These are phyloP conservation scores for Spialia ferax DNA, from an alignment of 2,888 invertebrate genomes.

Conservation along the genomic window DNA sequence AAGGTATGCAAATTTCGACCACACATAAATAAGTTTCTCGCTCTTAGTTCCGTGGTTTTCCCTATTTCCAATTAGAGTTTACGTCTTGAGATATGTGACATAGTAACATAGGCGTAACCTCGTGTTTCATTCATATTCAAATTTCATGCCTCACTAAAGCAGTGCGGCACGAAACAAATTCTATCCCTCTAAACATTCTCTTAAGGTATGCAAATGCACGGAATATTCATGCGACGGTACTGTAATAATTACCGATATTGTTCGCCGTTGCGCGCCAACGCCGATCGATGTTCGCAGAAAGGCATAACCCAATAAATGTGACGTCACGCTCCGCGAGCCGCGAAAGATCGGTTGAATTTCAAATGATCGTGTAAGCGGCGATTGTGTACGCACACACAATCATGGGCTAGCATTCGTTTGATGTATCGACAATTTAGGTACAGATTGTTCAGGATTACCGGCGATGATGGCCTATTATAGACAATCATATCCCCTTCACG, in stretches of 20 bases:
- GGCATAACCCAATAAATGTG: slow-evolving; percentile 42
- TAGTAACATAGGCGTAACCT: too few species aligned
- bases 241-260: slow-evolving; percentile 50
- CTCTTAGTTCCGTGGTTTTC: not conserved
- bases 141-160: not conserved
- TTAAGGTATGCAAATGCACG: slow-evolving; percentile 16
- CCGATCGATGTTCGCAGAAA: slow-evolving; percentile 16
- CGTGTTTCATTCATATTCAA: not conserved
- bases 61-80: too few species aligned
- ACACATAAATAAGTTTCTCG: too few species aligned
- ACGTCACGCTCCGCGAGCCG: slow-evolving; percentile 48
- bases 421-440: too few species aligned
- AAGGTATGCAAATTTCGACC: too few species aligned
- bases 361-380: too few species aligned
- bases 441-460: too few species aligned
- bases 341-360: slow-evolving; percentile 50
- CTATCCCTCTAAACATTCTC: not conserved
- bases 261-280: slow-evolving; percentile 25
- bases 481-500: too few species aligned
- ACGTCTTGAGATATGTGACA: too few species aligned
- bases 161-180: not conserved
- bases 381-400: not conserved
- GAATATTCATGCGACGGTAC: slow-evolving; percentile 41
- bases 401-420: too few species aligned
- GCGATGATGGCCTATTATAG: too few species aligned